A percentile compares a stretch with the other conserved stretches of the same genome.
phyloP scores from a whole-genome alignment of 2,888 invertebrate species.

The Acheta domesticus region DNA sequence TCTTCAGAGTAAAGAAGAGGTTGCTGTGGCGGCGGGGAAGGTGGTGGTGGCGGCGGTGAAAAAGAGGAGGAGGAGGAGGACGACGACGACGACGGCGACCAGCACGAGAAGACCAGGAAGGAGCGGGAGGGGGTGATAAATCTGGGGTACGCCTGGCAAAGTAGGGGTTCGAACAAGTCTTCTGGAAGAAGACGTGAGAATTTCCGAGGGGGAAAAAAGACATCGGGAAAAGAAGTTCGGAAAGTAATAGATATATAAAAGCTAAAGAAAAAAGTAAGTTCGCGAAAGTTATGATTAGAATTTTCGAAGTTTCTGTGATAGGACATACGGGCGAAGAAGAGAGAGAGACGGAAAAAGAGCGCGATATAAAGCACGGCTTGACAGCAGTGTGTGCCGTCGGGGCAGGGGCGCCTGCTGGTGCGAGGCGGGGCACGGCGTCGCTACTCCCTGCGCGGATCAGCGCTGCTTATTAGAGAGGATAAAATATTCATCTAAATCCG shows the following conservation, averaged over 20 bases:
- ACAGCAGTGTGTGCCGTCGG: background rate
- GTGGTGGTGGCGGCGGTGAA: too few species aligned
- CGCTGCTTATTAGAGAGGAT: slow-evolving; percentile 3
- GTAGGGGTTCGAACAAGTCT: slow-evolving; percentile 7
- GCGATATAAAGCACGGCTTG: background rate
- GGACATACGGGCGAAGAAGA: slow-evolving; percentile 1
- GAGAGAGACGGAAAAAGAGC: background rate
- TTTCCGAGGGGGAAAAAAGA: slow-evolving; percentile 7
- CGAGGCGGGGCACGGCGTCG: too few species aligned
- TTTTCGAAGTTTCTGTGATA: slow-evolving; percentile 12
- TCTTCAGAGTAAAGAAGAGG: too few species aligned
- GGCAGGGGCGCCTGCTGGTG: background rate
- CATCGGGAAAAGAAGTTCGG: slow-evolving; percentile 18
- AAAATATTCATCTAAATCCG: background rate
- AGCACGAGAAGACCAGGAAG: background rate
- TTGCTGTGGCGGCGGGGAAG: too few species aligned
- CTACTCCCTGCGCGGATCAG: background rate
- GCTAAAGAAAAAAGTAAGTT: slow-evolving; percentile 18
- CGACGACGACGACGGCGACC: too few species aligned
- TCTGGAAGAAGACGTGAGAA: slow-evolving; percentile 18
- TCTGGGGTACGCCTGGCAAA: slow-evolving; percentile 9
- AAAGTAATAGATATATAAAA: slow-evolving; percentile 18
- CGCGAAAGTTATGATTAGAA: slow-evolving; percentile 9
- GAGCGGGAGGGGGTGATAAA: background rate
- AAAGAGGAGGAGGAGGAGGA: too few species aligned